A percentile compares a stretch with the other conserved stretches of the same genome.
phyloP scores from a whole-genome alignment of 2,797 vertebrate genomes.

The Mus spretus region DNA sequence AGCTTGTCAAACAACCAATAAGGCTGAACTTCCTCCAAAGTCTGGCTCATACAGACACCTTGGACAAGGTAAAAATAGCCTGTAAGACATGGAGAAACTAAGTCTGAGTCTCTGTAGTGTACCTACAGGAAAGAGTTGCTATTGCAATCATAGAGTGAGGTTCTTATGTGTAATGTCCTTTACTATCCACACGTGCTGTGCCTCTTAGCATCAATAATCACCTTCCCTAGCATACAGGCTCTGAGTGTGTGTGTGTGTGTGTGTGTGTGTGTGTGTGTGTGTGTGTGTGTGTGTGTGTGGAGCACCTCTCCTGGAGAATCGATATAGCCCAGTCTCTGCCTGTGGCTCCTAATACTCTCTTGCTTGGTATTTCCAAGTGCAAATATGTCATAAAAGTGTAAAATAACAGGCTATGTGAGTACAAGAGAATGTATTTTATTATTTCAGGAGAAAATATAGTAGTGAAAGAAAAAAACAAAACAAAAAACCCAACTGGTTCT shows the following conservation, averaged over 20 bases:
- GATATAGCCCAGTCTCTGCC: background rate
- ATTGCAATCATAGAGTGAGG: slow-evolving; percentile 12
- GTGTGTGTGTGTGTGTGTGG: too few relatives aligned
- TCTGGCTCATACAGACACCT: background rate
- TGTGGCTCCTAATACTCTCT: background rate
- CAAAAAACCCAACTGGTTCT: background rate
- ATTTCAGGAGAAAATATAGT: slow-evolving; percentile 42
- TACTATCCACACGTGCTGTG: background rate
- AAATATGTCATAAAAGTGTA: slow-evolving; percentile 43
- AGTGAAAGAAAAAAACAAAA: background rate
- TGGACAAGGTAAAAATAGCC: background rate
- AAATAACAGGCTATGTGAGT: slow-evolving; percentile 33
- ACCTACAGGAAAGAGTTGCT: background rate
- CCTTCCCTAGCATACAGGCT: background rate
- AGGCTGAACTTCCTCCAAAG: background rate
- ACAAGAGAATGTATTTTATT: slow-evolving; percentile 40
- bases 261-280: background rate
- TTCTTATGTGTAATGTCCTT: background rate
- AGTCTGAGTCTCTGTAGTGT: background rate
- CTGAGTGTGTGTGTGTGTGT: too few relatives aligned
- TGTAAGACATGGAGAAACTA: background rate
- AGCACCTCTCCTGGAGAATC: background rate
- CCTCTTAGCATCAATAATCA: background rate
- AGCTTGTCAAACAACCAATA: background rate
- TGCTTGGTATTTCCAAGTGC: slow-evolving; percentile 59